A percentile compares a stretch with the other conserved stretches of the same genome.
Conservation (phyloP, 2,797 vertebrate species). For the Typhlichthys eigenmanni region DNA sequence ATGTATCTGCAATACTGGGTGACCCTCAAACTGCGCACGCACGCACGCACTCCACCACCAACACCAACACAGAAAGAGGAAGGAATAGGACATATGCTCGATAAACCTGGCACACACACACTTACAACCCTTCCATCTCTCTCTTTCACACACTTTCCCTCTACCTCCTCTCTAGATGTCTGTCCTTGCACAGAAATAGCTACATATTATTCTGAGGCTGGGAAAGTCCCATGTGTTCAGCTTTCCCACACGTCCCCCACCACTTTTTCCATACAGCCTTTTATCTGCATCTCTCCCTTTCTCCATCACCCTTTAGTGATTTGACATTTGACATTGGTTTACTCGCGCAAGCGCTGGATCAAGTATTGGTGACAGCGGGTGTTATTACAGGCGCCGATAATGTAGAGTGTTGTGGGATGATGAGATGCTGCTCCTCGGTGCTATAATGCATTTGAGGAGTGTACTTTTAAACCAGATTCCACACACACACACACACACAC, state of each 20-base stretch:
- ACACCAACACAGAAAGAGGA: conserved; percentile 60
- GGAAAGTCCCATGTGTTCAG: conserved; percentile 62
- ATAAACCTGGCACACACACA: conserved; percentile 55
- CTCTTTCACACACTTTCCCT: conserved; percentile 13
- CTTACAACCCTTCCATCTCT: background rate
- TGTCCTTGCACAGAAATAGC: conserved; percentile 73
- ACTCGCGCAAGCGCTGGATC: background rate
- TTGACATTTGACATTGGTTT: background rate
- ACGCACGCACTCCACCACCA: conserved; percentile 8
- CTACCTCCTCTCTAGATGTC: conserved; percentile 52
- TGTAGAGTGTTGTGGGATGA: too few relatives aligned
- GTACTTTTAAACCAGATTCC: background rate
- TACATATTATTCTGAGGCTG: conserved; percentile 44
- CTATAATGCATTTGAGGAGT: too few relatives aligned
- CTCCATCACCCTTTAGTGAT: background rate
- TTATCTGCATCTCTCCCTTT: conserved; percentile 11
- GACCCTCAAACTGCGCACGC: conserved; percentile 56
- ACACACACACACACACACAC: conserved; percentile 15
- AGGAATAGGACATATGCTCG: conserved; percentile 52
- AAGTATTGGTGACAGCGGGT: too few relatives aligned
- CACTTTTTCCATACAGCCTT: conserved; percentile 16
- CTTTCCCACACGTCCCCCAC: conserved; percentile 25
- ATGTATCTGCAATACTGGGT: conserved; percentile 57
- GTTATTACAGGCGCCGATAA: too few relatives aligned
- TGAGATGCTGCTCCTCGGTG: too few relatives aligned